These are phyloP conservation scores for Macrobrachium rosenbergii DNA, from an alignment of 1,140 invertebrate species.

Conservation along the genomic window DNA sequence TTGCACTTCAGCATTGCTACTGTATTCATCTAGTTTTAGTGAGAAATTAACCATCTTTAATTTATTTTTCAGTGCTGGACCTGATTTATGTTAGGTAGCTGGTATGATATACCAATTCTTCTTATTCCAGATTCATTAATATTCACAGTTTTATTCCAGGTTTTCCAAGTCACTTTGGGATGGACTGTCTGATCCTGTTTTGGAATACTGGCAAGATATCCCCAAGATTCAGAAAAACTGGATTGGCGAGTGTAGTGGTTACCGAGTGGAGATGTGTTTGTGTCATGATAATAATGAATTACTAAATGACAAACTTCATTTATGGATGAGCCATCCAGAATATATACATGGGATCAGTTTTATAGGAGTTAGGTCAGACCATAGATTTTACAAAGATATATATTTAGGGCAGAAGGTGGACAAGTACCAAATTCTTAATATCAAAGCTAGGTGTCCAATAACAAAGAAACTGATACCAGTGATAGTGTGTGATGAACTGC, in stretches of 20 bases:
- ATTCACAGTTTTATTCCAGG: constrained; percentile 75
- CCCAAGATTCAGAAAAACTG: constrained; percentile 92
- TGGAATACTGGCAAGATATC: constrained; percentile 82
- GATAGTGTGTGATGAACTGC: constrained; percentile 77
- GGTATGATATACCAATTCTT: constrained; percentile 69
- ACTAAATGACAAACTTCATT: constrained; percentile 63
- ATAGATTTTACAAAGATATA: constrained; percentile 67
- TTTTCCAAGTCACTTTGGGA: constrained; percentile 75
- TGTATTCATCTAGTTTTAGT: constrained; percentile 73
- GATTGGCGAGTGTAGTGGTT: constrained; percentile 94
- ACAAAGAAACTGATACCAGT: constrained; percentile 79
- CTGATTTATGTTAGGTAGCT: constrained; percentile 60
- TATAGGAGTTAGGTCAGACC: constrained; percentile 71
- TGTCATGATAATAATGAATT: neutral
- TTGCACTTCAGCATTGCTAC: too few species aligned
- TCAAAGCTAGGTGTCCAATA: constrained; percentile 82
- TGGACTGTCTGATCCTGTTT: constrained; percentile 67
- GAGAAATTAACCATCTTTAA: neutral
- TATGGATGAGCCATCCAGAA: constrained; percentile 82
- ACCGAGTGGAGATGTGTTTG: constrained; percentile 78
- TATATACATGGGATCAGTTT: constrained; percentile 77
- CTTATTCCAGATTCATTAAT: constrained; percentile 73
- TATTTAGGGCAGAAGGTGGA: neutral
- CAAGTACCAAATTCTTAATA: constrained; percentile 69
- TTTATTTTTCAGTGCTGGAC: constrained; percentile 72